A percentile compares a stretch with the other conserved stretches of the same genome.
These are phyloP conservation scores for Dolomedes plantarius DNA, from an alignment of 2,888 invertebrate genomes.

Conservation along the genomic window DNA sequence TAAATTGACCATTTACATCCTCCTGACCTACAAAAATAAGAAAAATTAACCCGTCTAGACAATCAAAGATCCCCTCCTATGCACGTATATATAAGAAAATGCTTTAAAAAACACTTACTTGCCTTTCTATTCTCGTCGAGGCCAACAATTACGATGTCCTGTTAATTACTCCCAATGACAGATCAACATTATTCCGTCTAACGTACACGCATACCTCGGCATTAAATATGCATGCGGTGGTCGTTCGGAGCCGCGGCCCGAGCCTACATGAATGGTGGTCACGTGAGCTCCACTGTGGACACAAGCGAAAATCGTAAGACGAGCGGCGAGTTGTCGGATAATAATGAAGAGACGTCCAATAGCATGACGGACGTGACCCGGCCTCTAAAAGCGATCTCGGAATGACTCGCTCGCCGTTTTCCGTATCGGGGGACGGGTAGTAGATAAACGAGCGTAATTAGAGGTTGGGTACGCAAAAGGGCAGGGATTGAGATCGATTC, in stretches of 20 bases:
- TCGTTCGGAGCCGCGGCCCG: slow-evolving; percentile 22
- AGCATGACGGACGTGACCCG: slow-evolving; percentile 50
- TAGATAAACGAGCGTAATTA: not conserved
- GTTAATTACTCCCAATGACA: slow-evolving; percentile 3
- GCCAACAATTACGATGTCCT: slow-evolving; percentile 15
- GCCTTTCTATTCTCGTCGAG: too few species aligned
- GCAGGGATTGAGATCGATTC: too few species aligned
- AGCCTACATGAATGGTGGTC: slow-evolving; percentile 29
- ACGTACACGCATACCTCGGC: not conserved
- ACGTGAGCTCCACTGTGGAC: slow-evolving; percentile 18
- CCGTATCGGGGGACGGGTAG: not conserved
- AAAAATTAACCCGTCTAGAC: too few species aligned
- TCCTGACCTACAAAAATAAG: too few species aligned
- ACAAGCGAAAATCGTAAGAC: not conserved
- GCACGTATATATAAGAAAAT: too few species aligned
- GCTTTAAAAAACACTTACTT: too few species aligned
- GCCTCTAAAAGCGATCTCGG: slow-evolving; percentile 51
- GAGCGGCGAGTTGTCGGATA: slow-evolving; percentile 52
- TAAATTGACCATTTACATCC: too few species aligned
- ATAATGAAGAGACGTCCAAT: slow-evolving; percentile 63
- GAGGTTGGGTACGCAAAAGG: not conserved
- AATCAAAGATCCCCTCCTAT: too few species aligned
- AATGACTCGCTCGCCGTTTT: not conserved
- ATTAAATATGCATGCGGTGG: slow-evolving; percentile 56
- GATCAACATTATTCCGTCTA: not conserved